Evolutionary conservation across 2,888 invertebrate genomes (phyloP).

Genomic region (Neoaliturus tenellus): DNA sequence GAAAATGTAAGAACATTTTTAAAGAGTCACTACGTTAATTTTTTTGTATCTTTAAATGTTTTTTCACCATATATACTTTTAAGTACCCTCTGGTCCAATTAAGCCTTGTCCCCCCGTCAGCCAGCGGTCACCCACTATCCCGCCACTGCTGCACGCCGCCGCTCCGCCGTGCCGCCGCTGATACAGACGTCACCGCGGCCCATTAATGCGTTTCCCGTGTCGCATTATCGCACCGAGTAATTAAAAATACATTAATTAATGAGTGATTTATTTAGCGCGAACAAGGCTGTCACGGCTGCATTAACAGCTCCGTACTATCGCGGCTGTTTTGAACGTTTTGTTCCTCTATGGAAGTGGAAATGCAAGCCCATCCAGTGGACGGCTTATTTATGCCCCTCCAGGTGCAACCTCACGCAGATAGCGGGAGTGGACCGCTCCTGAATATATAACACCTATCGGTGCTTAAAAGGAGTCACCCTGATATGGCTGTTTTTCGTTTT

Average conservation of each 20-base stretch:
- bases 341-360: not conserved
- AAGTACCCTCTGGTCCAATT: no score
- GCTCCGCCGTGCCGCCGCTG: not conserved
- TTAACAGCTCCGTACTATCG: not conserved
- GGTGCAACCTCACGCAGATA: slow-evolving; percentile 8
- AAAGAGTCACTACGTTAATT: no score
- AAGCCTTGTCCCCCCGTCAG: no score
- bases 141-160: no score
- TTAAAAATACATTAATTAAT: slow-evolving; percentile 58
- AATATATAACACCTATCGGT: not conserved
- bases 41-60: no score
- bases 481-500: no score
- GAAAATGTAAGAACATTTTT: no score
- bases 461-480: not conserved
- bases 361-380: not conserved
- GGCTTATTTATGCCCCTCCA: not conserved
- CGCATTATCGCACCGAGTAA: slow-evolving; percentile 36
- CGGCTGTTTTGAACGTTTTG: not conserved
- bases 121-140: no score
- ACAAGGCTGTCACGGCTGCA: slow-evolving; percentile 12
- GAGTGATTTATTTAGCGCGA: slow-evolving; percentile 42
- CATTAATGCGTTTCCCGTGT: slow-evolving; percentile 51
- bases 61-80: no score
- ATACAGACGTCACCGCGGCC: not conserved
- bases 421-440: not conserved